Evolutionary conservation across 2,797 vertebrate species (phyloP).

Genomic region (Miichthys miiuy): DNA sequence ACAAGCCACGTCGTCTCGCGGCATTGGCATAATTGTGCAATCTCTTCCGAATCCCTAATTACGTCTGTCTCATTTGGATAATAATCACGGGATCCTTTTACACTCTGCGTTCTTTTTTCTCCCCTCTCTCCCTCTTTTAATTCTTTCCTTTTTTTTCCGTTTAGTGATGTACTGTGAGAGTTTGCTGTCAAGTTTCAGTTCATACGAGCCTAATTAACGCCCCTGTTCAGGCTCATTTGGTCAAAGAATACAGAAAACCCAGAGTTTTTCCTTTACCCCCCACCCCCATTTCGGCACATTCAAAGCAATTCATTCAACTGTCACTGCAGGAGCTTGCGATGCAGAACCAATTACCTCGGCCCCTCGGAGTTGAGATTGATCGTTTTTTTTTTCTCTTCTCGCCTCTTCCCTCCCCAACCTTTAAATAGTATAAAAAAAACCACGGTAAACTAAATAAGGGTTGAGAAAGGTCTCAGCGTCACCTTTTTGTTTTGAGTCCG

Average conservation of each 20-base stretch:
- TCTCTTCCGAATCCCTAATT: constrained; percentile 82
- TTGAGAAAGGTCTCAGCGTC: constrained; percentile 86
- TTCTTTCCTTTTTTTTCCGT: constrained; percentile 56
- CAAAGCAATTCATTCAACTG: constrained; percentile 90
- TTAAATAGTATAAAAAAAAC: constrained; percentile 80
- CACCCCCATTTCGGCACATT: constrained; percentile 78
- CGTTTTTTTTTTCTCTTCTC: constrained; percentile 68
- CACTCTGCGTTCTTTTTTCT: constrained; percentile 51
- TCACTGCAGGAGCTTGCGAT: constrained; percentile 86
- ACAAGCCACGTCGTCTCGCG: constrained; percentile 55
- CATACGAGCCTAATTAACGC: constrained; percentile 87
- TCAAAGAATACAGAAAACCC: constrained; percentile 86
- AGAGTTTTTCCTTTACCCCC: constrained; percentile 73
- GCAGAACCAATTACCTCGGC: constrained; percentile 90
- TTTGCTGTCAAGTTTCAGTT: constrained; percentile 87
- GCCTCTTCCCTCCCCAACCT: constrained; percentile 75
- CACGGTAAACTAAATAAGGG: constrained; percentile 87
- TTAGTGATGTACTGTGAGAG: constrained; percentile 81
- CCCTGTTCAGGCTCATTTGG: constrained; percentile 89
- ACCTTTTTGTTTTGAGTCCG: constrained; percentile 89
- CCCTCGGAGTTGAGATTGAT: constrained; percentile 87
- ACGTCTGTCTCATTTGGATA: constrained; percentile 82
- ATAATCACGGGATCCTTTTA: constrained; percentile 81
- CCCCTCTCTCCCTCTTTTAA: constrained; percentile 19
- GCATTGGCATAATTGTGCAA: constrained; percentile 78